Evolutionary conservation across 2,797 vertebrate species (phyloP).

Genomic region (Dendrocincla tyrannina): DNA sequence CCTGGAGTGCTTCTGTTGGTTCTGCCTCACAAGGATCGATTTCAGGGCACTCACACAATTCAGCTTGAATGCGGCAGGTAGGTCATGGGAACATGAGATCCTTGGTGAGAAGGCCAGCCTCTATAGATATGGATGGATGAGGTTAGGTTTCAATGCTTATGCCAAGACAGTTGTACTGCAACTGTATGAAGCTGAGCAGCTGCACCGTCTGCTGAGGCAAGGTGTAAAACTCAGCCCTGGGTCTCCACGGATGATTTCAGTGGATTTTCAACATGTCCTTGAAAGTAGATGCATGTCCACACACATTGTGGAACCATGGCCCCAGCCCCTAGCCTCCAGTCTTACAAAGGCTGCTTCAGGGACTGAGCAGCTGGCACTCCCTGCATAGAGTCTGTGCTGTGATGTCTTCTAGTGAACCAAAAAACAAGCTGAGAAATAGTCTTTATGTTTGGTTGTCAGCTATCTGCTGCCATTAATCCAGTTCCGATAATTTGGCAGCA

Average conservation of each 20-base stretch:
- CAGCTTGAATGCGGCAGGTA: fast-evolving
- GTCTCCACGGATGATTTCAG: neutral
- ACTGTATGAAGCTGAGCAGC: neutral
- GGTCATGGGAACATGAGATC: neutral
- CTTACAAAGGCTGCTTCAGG: neutral
- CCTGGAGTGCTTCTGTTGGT: no score
- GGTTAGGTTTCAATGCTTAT: neutral
- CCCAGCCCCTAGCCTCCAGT: neutral
- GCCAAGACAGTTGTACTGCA: fast-evolving
- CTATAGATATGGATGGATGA: neutral
- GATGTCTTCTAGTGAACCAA: neutral
- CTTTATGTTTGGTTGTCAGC: fast-evolving
- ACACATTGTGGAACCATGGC: fast-evolving
- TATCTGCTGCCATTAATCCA: neutral
- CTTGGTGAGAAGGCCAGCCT: neutral
- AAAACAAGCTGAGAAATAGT: neutral
- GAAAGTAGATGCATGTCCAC: fast-evolving
- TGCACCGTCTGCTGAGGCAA: fast-evolving
- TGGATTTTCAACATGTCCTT: neutral
- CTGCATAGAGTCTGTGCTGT: neutral
- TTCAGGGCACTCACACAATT: neutral
- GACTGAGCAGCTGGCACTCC: neutral
- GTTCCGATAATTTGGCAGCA: neutral
- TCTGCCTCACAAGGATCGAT: neutral
- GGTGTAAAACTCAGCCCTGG: neutral